Percentiles rank a stretch among this genome's conserved stretches.
Conservation (phyloP, 2,113 vertebrate genomes). For the Hemiprocne comata region DNA sequence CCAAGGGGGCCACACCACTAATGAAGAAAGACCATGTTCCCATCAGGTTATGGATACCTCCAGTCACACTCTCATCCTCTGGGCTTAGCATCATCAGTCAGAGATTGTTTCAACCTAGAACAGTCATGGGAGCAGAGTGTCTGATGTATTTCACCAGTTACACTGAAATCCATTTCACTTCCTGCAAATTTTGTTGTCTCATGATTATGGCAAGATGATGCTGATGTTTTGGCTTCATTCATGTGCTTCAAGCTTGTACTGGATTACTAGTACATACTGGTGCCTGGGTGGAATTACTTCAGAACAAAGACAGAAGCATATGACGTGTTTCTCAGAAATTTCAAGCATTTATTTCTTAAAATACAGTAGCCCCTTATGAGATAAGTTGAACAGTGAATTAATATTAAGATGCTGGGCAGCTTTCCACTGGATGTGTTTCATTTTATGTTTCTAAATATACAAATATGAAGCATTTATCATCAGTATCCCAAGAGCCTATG, state of each 20-base stretch:
- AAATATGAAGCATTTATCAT: slow-evolving; percentile 53
- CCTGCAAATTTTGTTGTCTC: not conserved
- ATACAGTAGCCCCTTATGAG: slow-evolving; percentile 5
- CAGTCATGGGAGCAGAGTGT: not conserved
- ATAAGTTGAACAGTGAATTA: slow-evolving; percentile 53
- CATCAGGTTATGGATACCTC: not conserved
- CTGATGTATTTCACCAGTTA: not conserved
- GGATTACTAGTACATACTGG: not conserved
- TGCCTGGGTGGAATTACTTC: not conserved
- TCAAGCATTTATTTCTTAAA: slow-evolving; percentile 54
- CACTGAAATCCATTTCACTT: not conserved
- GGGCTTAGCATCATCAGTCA: not conserved
- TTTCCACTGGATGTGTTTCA: slow-evolving; percentile 54
- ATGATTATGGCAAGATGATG: not conserved
- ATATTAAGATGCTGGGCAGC: slow-evolving; percentile 52
- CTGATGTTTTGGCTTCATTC: not conserved
- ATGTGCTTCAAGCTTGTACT: not conserved
- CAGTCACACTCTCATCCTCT: rapidly evolving
- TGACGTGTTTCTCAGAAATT: slow-evolving; percentile 13
- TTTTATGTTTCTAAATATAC: slow-evolving; percentile 46
- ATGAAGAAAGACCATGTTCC: not conserved
- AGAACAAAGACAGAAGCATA: not conserved
- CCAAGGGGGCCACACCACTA: not conserved
- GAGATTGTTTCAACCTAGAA: not conserved
- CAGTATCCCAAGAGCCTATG: slow-evolving; percentile 3